Evolutionary conservation across 1,140 invertebrate genomes (phyloP), one percentile per base, ranked within the genome.

Genomic region (Hydropsyche tenuis): DNA sequence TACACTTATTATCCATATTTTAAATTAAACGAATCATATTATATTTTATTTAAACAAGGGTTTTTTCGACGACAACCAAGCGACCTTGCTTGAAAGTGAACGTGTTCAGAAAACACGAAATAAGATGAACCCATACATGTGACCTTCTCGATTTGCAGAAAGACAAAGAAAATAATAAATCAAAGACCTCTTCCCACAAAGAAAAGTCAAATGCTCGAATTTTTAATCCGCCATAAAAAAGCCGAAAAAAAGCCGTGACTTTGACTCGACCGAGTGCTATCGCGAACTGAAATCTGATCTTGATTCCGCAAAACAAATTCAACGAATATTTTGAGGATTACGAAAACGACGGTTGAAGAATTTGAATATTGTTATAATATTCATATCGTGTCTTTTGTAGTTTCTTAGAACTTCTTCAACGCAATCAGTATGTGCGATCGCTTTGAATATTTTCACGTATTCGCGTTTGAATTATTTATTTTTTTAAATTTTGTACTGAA

Each of bases 141-240:
- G 56, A 23, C 56, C 56, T 60, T 60, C 56, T 60, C 20, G 51
- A 20, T 18, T 2, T 20, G 18, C 18, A 60, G 20, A 25, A 60
- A 60, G 9, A 60, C 56, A 60, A 60, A 60, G 23, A 60, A 25
- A 60, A 12, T 23, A 25, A 60, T 60, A 60, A 60, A 60, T 60
- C 56, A 60, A 9, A 5, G 56, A 25, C 20, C 23, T 48, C 45
- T 48, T 14, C 14, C 12, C n/a, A 25, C 18, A 60, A 60, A 25
- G 20, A 27, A 60, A 60, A 60, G 56, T 9, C 23, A 60, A 60
- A 60, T 25, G 16, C n/a, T n/a, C n/a, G n/a, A n/a, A n/a, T n/a
- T n/a, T n/a, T n/a, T n/a, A n/a, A n/a, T 37, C 30, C 30, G 3
- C 30, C 9, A 37, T 9, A 4, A 4, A 4, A 37, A 9, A 37